A percentile compares a stretch with the other conserved stretches of the same genome.
These are phyloP conservation scores for Drosophila rufa DNA, from an alignment of 1,140 invertebrate species.

Conservation along the genomic window DNA sequence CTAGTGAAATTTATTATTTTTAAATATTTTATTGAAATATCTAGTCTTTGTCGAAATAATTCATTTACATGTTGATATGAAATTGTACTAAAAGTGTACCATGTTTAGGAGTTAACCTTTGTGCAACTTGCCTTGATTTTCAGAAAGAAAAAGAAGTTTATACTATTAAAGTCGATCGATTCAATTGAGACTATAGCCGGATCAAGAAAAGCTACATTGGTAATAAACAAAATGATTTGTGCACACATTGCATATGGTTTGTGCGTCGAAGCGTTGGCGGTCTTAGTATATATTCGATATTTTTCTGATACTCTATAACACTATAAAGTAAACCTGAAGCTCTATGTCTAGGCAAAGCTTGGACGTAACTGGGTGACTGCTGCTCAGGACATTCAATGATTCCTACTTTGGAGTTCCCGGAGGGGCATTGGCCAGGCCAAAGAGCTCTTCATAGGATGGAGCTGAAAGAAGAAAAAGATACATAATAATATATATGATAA, in stretches of 20 bases:
- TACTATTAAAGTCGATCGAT: not conserved
- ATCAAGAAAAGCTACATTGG: constrained; percentile 2
- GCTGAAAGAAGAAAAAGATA: constrained; percentile 42
- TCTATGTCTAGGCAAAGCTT: constrained; percentile 68
- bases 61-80: not conserved
- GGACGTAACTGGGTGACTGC: constrained; percentile 73
- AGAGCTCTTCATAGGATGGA: constrained; percentile 81
- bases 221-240: constrained; percentile 16
- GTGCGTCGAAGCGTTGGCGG: constrained; percentile 12
- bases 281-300: constrained; percentile 38
- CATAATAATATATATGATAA: not conserved
- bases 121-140: not conserved
- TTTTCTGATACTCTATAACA: constrained; percentile 40
- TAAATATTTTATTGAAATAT: not conserved
- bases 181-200: constrained; percentile 3
- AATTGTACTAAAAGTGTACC: not conserved
- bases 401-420: constrained; percentile 64
- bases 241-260: constrained; percentile 22
- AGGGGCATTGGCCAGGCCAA: constrained; percentile 71
- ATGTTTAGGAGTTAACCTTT: not conserved
- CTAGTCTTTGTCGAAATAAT: no score
- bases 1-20: not conserved
- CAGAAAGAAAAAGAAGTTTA: not conserved
- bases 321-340: constrained; percentile 78
- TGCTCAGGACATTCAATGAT: not conserved